Evolutionary conservation across 2,797 vertebrate species (phyloP), one percentile per base, ranked within the genome.

Genomic region (Premnoplex brunnescens): DNA sequence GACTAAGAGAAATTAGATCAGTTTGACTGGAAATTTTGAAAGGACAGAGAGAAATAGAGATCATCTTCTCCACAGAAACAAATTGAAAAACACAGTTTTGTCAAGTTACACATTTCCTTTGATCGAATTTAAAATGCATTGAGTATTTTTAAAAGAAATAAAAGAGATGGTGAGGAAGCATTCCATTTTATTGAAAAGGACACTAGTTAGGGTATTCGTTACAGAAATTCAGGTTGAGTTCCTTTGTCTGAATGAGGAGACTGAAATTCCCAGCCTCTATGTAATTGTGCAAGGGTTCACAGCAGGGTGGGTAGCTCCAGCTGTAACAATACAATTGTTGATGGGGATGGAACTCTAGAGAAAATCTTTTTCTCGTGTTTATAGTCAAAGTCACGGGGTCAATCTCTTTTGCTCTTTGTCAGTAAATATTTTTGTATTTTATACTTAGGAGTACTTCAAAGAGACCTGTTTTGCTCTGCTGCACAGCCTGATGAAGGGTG

Each of bases 401-500:
- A 54, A 92, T 83, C 30, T 80, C 64, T 71, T 77, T 85, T 80
- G 39, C 30, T 69, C 68, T 66, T 85, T 94, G 6, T 67, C 20
- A 52, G 67, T 58, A 39, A 84, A 78, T 78, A 85, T 58, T 89
- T 95, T 78, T 88, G 26, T 68, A 48, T 68, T 88, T 89, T 78
- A 55, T 41, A 86, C 21, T 59, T 81, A 43, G 16, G 46, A 41
- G 32, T 76, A 80, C 54, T 96, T 93, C 71, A 90, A 30, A 80
- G 30, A 83, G 49, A 69, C 39, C 22, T 72, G 82, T 68, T 95
- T 94, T 91, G 79, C 69, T 91, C 76, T 68, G 19, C 30, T 84
- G 79, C 76, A 78, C 83, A 78, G 79, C 41, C 46, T 86, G 91
- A 88, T 88, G 85, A 89, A 92, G 71, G 43, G 30, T 89, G 36